Evolutionary conservation across 2,113 vertebrate species (phyloP).

Genomic region (Gracilinanus agilis): DNA sequence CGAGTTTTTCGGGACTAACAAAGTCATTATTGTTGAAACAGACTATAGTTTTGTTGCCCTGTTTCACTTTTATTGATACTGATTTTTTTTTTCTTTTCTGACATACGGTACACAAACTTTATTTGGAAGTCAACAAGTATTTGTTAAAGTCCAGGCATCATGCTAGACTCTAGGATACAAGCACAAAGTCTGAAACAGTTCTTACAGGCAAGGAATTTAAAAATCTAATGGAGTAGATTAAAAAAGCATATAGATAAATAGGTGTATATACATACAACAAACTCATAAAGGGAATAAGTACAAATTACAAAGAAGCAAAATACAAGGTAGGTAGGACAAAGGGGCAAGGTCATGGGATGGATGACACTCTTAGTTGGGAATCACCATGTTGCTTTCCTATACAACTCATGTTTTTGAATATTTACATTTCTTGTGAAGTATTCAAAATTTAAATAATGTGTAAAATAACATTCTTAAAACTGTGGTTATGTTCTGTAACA

Average conservation of each 20-base stretch:
- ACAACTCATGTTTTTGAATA: neutral
- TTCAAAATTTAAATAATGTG: constrained; percentile 52
- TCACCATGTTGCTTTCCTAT: neutral
- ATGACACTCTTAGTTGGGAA: too few relatives aligned
- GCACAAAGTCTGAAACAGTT: neutral
- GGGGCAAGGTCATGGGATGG: too few relatives aligned
- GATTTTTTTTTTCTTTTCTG: neutral
- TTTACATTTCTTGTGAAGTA: constrained; percentile 57
- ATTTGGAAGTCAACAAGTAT: neutral
- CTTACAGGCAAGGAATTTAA: neutral
- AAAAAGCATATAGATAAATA: too few relatives aligned
- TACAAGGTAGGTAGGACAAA: too few relatives aligned
- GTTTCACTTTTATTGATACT: too few relatives aligned
- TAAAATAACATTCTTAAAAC: constrained; percentile 61
- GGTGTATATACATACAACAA: too few relatives aligned
- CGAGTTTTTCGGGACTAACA: too few relatives aligned
- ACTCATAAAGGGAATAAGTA: neutral
- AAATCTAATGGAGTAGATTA: neutral
- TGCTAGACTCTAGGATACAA: neutral
- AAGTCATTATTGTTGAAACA: too few relatives aligned
- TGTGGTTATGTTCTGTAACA: constrained; percentile 59
- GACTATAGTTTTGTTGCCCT: too few relatives aligned
- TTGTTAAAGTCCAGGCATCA: neutral
- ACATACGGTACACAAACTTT: neutral
- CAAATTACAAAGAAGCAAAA: neutral